phyloP scores from a whole-genome alignment of 2,888 invertebrate genomes.

The Blastobasis lacticolella region DNA sequence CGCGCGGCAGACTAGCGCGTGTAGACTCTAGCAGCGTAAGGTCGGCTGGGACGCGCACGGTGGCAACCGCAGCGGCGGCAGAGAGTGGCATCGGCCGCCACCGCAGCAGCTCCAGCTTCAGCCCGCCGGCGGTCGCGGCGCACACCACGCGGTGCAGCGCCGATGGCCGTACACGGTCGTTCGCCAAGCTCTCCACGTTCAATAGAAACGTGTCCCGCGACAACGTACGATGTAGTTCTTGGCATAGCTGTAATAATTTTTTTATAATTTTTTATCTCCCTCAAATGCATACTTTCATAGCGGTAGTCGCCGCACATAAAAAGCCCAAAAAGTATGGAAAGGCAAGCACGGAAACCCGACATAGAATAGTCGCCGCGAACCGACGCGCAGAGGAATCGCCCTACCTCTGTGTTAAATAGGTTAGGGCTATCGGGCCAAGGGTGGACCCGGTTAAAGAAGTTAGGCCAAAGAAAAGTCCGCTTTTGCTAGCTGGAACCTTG shows the following conservation, averaged over 20 bases:
- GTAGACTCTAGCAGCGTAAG: conserved; percentile 19
- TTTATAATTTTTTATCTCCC: too few relatives aligned
- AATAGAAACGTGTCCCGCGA: conserved; percentile 25
- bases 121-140: conserved; percentile 14
- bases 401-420: too few relatives aligned
- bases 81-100: conserved; percentile 23
- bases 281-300: too few relatives aligned
- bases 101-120: conserved; percentile 19
- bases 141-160: conserved; percentile 22
- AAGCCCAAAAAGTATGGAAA: too few relatives aligned
- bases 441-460: too few relatives aligned
- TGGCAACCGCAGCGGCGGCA: conserved; percentile 20
- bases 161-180: conserved; percentile 14
- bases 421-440: too few relatives aligned
- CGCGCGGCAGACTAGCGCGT: conserved; percentile 17
- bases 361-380: too few relatives aligned
- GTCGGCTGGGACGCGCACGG: conserved; percentile 24
- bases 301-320: too few relatives aligned
- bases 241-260: conserved; percentile 18
- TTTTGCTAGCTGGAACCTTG: too few relatives aligned
- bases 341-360: too few relatives aligned
- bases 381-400: too few relatives aligned
- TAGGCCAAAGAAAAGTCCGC: too few relatives aligned
- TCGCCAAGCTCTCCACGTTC: conserved; percentile 17
- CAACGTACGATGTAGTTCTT: conserved; percentile 18